Evolutionary conservation across 2,888 invertebrate species (phyloP), one percentile per base, ranked within the genome.

Genomic region (Dasypolia templi): DNA sequence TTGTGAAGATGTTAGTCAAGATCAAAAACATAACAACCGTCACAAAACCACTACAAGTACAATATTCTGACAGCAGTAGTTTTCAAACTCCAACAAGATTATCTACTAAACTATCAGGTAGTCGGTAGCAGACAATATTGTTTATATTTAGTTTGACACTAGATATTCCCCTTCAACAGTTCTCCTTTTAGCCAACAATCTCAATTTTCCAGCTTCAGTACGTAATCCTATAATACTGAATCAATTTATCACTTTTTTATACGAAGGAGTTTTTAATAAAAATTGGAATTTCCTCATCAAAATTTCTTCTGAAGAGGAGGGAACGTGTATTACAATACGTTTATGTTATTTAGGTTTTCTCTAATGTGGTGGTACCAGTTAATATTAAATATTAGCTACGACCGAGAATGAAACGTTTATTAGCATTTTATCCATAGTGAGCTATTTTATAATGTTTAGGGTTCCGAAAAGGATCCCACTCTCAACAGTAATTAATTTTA

Each of bases 361-460:
- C 61, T 44, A 62, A 61, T 79, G 55, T 29, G 72, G 19, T 51
- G 22, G 55, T 61, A 32, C 32, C 26, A 70, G 61, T 55, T 72
- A 62, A 62, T 72, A 79, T n/a, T n/a, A 72, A 72, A 76, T 76
- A 62, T 72, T 79, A 19, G 72, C 46, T 26, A 59, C 56, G 80
- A 42, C 32, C 3, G 26, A 53, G 73, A 59, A 72, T 79, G 44
- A 7, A 26, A 71, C 58, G 44, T 63, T 26, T 79, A 72, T 71
- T 71, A 71, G 12, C 19, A 63, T 72, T 51, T 51, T 63, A 76
- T 79, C 29, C 14, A 58, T 56, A 44, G 49, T 6, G 61, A n/a
- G 42, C 12, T 9, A 19, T 26, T 44, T 46, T 0, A 29, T 26
- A n/a, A 11, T 67, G 7, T 56, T 22, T 39, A 17, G 4, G 22